Percentiles rank a stretch among this genome's conserved stretches.
These are phyloP conservation scores for Aphodius granarius DNA, from an alignment of 2,888 invertebrate species.

Conservation along the genomic window DNA sequence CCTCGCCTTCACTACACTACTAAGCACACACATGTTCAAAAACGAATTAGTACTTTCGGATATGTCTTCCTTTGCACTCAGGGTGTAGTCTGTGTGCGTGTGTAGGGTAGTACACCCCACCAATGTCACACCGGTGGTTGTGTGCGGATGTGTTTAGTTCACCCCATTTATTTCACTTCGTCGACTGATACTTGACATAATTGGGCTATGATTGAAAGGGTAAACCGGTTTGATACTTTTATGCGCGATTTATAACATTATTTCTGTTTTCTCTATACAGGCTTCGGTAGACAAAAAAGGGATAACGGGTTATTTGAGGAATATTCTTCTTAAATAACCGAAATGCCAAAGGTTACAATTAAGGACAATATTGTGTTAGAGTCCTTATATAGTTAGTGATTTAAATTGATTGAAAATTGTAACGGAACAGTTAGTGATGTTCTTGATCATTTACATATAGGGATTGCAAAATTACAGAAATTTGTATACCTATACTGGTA, in stretches of 20 bases:
- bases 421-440: neutral
- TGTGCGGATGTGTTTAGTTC: neutral
- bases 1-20: slow-evolving; percentile 20
- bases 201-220: neutral
- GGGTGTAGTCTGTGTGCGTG: neutral
- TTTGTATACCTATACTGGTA: too few relatives aligned
- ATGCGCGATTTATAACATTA: neutral
- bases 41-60: slow-evolving; percentile 29
- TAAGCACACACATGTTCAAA: slow-evolving; percentile 36
- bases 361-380: neutral
- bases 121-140: neutral
- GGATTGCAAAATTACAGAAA: too few relatives aligned
- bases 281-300: too few relatives aligned
- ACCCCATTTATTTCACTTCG: neutral
- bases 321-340: too few relatives aligned
- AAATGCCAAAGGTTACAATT: too few relatives aligned
- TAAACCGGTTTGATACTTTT: neutral
- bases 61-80: neutral
- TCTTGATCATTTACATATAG: too few relatives aligned
- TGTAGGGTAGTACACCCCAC: neutral
- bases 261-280: neutral
- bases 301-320: too few relatives aligned
- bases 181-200: neutral
- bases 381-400: too few relatives aligned
- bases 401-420: neutral